These are phyloP conservation scores for Theodoxus fluviatilis DNA, from an alignment of 2,888 invertebrate species.

Conservation along the genomic window DNA sequence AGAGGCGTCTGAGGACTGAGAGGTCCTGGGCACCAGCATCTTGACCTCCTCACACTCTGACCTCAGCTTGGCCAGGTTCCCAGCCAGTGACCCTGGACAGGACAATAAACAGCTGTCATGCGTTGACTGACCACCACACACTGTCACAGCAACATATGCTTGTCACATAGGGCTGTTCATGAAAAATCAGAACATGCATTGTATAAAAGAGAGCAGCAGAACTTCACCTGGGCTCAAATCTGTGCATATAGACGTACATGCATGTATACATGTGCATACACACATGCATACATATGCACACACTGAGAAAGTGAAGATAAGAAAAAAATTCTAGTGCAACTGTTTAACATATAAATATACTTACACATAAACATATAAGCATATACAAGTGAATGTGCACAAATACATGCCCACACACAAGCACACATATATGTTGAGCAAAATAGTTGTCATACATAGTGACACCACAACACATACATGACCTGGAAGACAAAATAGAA, in stretches of 20 bases:
- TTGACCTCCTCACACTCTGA: constrained; percentile 59
- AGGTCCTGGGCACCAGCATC: constrained; percentile 51
- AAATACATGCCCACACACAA: background rate
- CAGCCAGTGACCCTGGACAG: no score
- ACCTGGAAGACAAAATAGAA: no score
- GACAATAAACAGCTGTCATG: no score
- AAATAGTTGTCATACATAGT: no score
- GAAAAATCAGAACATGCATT: background rate
- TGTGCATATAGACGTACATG: no score
- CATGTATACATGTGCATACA: no score
- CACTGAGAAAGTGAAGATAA: background rate
- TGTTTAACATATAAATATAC: background rate
- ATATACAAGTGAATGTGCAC: background rate
- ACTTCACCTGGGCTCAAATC: no score
- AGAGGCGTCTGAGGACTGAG: constrained; percentile 41
- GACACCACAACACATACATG: no score
- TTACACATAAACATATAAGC: background rate
- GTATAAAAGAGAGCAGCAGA: background rate
- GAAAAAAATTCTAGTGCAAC: background rate
- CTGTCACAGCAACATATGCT: background rate
- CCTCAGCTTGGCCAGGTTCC: constrained; percentile 52
- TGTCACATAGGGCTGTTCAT: background rate
- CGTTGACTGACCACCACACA: constrained; percentile 42
- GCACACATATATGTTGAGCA: no score
- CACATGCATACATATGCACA: background rate